phyloP scores from a whole-genome alignment of 2,888 invertebrate genomes.

The Microctonus aethiopoides region DNA sequence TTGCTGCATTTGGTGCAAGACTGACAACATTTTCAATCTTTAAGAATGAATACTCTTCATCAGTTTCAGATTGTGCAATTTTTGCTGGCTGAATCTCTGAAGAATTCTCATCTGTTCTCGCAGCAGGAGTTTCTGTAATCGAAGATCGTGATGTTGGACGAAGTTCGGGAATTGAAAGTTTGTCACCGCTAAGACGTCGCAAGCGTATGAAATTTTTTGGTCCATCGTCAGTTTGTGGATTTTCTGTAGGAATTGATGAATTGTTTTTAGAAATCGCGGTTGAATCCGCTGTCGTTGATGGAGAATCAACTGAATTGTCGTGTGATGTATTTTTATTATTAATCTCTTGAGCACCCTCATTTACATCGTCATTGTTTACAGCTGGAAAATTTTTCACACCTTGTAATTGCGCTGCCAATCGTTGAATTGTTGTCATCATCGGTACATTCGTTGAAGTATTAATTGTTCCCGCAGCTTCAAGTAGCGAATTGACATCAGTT shows the following conservation, averaged over 20 bases:
- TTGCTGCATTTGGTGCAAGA: slow-evolving; percentile 62
- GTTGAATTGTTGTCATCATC: slow-evolving; percentile 63
- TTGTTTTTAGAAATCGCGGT: slow-evolving; percentile 10
- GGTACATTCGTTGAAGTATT: slow-evolving; percentile 52
- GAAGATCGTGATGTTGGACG: slow-evolving; percentile 16
- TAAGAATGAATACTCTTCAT: slow-evolving; percentile 58
- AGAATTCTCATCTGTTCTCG: slow-evolving; percentile 30
- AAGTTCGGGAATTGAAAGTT: slow-evolving; percentile 55
- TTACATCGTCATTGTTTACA: slow-evolving; percentile 11
- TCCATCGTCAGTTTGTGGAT: slow-evolving; percentile 10
- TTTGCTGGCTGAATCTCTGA: slow-evolving; percentile 13
- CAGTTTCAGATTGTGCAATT: slow-evolving; percentile 40
- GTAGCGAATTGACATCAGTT: slow-evolving; percentile 56
- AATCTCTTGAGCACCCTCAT: not conserved
- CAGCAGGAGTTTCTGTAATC: not conserved
- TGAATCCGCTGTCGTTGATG: slow-evolving; percentile 46
- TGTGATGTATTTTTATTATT: not conserved
- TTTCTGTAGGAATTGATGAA: not conserved
- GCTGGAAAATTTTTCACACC: slow-evolving; percentile 47
- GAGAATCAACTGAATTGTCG: slow-evolving; percentile 44
- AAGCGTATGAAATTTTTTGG: slow-evolving; percentile 65
- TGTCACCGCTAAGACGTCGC: slow-evolving; percentile 68
- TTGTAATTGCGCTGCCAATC: slow-evolving; percentile 62
- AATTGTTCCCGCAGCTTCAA: slow-evolving; percentile 55
- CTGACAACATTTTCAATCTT: slow-evolving; percentile 72